These are phyloP conservation scores for Anguilla anguilla DNA, from an alignment of 2,797 vertebrate genomes.

Conservation along the genomic window DNA sequence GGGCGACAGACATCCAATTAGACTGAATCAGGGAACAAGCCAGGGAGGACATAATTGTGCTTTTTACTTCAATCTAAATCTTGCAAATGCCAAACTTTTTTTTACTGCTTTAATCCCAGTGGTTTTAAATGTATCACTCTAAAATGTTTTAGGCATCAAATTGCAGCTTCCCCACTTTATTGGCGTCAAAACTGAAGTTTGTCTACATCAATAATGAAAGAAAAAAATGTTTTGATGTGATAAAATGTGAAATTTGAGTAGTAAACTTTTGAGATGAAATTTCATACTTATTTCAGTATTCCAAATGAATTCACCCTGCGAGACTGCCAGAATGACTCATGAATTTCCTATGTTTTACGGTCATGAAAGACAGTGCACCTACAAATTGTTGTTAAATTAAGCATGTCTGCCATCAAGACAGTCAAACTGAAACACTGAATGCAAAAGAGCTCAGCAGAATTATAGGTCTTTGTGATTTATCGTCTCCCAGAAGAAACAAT, in stretches of 20 bases:
- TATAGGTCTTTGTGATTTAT: conserved; percentile 9
- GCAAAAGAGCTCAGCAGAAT: background rate
- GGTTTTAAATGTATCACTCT: background rate
- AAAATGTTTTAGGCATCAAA: too few species aligned
- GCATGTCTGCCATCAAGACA: background rate
- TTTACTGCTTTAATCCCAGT: background rate
- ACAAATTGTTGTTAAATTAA: conserved; percentile 3
- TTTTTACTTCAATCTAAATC: background rate
- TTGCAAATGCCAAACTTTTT: background rate
- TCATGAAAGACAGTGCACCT: background rate
- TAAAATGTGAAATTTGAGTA: too few species aligned
- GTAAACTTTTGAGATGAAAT: background rate
- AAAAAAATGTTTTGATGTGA: too few species aligned
- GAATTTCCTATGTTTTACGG: background rate
- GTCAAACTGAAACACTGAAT: background rate
- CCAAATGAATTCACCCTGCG: background rate
- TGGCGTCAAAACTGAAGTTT: too few species aligned
- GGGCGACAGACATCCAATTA: conserved; percentile 19
- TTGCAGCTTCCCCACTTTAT: too few species aligned
- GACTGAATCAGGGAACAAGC: background rate
- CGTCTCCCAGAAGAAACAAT: background rate
- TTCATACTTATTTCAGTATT: background rate
- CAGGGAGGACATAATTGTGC: background rate
- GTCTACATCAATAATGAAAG: too few species aligned
- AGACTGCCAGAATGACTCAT: background rate